Evolutionary conservation across 64 coral and sea anemone genomes (phyloP).

Genomic region (Porites lutea): DNA sequence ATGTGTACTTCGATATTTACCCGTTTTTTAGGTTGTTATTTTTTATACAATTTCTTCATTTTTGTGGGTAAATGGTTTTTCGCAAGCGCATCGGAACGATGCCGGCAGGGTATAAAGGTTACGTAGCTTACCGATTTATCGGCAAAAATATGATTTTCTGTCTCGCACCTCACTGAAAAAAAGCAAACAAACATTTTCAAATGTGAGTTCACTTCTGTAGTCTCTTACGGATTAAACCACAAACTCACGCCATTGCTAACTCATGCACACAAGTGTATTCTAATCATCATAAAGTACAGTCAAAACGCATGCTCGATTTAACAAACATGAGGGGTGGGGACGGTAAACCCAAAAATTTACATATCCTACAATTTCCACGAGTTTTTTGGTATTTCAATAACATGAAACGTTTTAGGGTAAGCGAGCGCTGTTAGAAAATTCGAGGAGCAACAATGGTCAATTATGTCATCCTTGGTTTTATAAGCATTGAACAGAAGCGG

Average conservation of each 20-base stretch:
- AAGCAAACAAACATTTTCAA: not conserved
- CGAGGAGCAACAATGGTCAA: no score
- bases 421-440: not conserved
- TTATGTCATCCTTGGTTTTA: no score
- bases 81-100: not conserved
- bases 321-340: no score
- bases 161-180: not conserved
- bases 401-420: not conserved
- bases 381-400: not conserved
- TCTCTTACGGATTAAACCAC: no score
- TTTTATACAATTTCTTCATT: not conserved
- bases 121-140: not conserved
- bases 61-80: not conserved
- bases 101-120: not conserved
- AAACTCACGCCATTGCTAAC: no score
- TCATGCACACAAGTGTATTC: no score
- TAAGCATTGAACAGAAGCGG: no score
- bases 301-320: no score
- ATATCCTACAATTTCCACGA: no score
- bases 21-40: constrained; percentile 1
- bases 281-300: no score
- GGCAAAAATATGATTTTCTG: constrained; percentile 9
- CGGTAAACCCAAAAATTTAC: no score
- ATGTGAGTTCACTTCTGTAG: not conserved
- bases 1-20: not conserved